Evolutionary conservation across 2,888 invertebrate species (phyloP), one percentile per base, ranked within the genome.

Genomic region (Mimumesa dahlbomi): DNA sequence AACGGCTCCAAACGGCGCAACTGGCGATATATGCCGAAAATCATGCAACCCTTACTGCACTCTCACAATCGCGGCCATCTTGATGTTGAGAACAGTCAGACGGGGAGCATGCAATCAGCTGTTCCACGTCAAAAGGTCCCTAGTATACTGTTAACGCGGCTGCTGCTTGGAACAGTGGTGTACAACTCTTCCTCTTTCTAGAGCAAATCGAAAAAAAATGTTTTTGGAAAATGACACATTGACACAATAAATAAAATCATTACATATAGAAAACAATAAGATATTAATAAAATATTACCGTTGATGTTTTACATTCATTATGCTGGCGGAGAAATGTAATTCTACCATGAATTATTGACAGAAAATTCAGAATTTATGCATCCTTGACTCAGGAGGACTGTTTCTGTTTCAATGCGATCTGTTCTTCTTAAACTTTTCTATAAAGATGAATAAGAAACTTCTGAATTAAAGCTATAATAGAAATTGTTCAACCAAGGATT

Each of bases 1-100:
- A 71, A 75, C 48, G 61, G 62, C 64, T 79, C 66, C 48, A 73
- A 79, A 70, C 54, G 71, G 69, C 65, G 72, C 56, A 77, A 79
- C 68, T 80, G 81, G 82, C 81, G 59, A 74, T 79, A 74, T 77
- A 69, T 77, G 75, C 80, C 79, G 69, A 80, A 81, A 83, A 81
- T 73, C 65, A 43, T 70, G 54, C 59, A 74, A 48, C 70, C 70
- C 68, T 83, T 77, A 85, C 77, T 84, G 76, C 64, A 62, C 77
- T 75, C 70, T 81, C 73, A 66, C 70, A 62, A 76, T 69, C 76
- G 74, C 70, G 61, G 84, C 86, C 86, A 85, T 86, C 78, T 86
- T 77, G 75, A 70, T 63, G 53, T 67, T 58, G 56, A 64, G 62
- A 52, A 77, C 62, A 64, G 59, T 77, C 25, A 25, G 25, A 25